Base-by-base conservation (phyloP, 2,113 vertebrate species). In the Odocoileus virginianus region DNA sequence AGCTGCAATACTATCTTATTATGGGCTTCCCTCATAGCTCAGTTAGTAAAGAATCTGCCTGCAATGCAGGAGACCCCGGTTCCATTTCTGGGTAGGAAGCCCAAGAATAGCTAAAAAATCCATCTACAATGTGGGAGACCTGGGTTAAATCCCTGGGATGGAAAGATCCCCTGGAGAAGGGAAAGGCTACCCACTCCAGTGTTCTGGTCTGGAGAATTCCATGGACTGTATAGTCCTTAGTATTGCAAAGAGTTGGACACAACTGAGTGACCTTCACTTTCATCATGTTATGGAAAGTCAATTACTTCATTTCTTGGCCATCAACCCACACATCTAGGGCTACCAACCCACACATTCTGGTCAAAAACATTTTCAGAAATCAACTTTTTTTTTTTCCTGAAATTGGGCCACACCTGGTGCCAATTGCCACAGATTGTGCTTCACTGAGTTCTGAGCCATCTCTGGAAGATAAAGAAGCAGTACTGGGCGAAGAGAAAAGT, bases 301-400 rank as follows among this genome's bases (percentile, higher is more conserved):
- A 84, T 92, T 85, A 91, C 78, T 60, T 97, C 67, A 67, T 85
- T 55, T 58, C 52, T 96, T 81, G 33, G 57, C 86, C 43, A 52
- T 79, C 27, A 79, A 1, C 45, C 8, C 27, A 50, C 76, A 79
- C 28, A 14, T 96, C 94, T 96, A 84, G 94, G 78, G 52, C 23
- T 58, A 88, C 76, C 88, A 52, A 50, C 93, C 92, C 85, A 97
- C 95, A 94, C n/a, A 67, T 85, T 92, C 76, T 97, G 79, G 94
- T 87, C 91, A 95, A 96, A 98, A 97, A 64, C 52, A 58, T 93
- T 89, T 97, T 95, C 92, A 89, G 91, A 94, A 89, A 94, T 81
- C 64, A 28, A 52, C 58, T 45, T 47, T 81, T 60, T 47, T 91
- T 64, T 67, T n/a, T 12, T 57, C 0, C n/a, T 71, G 19, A 12